Percentiles rank a stretch among this genome's conserved stretches.
Conservation (phyloP, 2,113 vertebrate species). For the Holacanthus passer region DNA sequence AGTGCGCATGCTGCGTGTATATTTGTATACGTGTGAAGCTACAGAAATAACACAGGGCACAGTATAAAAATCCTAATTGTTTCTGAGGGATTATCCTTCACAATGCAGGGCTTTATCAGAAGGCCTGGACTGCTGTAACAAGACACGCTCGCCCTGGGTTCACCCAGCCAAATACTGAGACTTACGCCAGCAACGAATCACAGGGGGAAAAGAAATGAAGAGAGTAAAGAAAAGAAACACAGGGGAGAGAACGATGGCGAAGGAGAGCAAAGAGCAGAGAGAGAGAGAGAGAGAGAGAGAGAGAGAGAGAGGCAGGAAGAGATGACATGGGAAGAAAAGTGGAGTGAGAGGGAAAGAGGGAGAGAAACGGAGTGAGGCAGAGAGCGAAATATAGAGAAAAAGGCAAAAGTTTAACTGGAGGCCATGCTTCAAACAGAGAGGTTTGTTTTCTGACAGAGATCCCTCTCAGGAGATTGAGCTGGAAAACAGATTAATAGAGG, state of each 20-base stretch:
- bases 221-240: constrained; percentile 49
- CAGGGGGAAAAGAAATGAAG: constrained; percentile 31
- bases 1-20: constrained; percentile 1
- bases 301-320: constrained; percentile 21
- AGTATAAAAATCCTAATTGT: constrained; percentile 75
- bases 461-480: constrained; percentile 76
- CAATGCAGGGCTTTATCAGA: constrained; percentile 77
- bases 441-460: constrained; percentile 79
- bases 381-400: constrained; percentile 22
- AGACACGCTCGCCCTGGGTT: constrained; percentile 74
- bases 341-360: constrained; percentile 33
- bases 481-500: constrained; percentile 75
- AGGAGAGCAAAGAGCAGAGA: constrained; percentile 40
- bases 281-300: constrained; percentile 35
- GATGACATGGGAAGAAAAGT: constrained; percentile 24
- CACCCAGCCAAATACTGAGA: constrained; percentile 57
- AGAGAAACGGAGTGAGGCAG: constrained; percentile 4
- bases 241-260: background rate
- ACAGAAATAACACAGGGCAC: constrained; percentile 55
- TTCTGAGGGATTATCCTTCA: constrained; percentile 76
- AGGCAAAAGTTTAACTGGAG: constrained; percentile 64
- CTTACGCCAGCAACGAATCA: constrained; percentile 38
- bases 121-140: constrained; percentile 73
- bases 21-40: constrained; percentile 33
- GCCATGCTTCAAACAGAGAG: constrained; percentile 58